Evolutionary conservation across 2,113 vertebrate genomes (phyloP), one percentile per base, ranked within the genome.

Genomic region (Tricholaema leucomelas): DNA sequence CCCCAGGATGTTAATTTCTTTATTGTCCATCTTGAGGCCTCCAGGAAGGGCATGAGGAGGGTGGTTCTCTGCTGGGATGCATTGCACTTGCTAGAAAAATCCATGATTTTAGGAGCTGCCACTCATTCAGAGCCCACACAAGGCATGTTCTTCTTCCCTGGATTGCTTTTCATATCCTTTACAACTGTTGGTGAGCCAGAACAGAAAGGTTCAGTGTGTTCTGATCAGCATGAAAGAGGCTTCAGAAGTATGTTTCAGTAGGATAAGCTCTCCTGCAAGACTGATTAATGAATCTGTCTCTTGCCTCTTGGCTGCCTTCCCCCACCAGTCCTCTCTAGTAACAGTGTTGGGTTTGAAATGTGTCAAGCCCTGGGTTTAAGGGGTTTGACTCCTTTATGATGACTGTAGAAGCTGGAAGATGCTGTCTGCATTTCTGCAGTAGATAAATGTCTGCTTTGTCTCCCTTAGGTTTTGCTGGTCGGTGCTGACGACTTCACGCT

Each of bases 401-500:
- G n/a, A 7, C 74, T 79, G 50, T 17, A 46, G 67, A 5, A 31
- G 63, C 6, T 44, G 65, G 69, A 56, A 72, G 80, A 31, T 24
- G 11, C 3, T 35, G 48, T 69, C 73, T 87, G 76, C 16, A 0
- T 85, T 63, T 59, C 44, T 74, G 1, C 65, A 3, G 14, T 66
- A n/a, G 76, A 84, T 23, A 46, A 5, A 5, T 27, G 80, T 40
- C 46, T 79, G 13, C 7, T 35, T 85, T 87, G 6, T 25, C 81
- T 77, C 70, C 78, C 87, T 2, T 70, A 99, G 98, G 98, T 99
- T 38, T 91, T 99, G 91, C 91, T 99, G 90, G 97, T 98, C 4
- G 98, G 98, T 56, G 97, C 98, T 19, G 97, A 98, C 1, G 88
- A 98, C 90, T 99, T 99, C 97, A 99, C 98, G 0, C 93, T 99